phyloP scores from a whole-genome alignment of 1,140 invertebrate genomes.

The Diorhabda carinulata region DNA sequence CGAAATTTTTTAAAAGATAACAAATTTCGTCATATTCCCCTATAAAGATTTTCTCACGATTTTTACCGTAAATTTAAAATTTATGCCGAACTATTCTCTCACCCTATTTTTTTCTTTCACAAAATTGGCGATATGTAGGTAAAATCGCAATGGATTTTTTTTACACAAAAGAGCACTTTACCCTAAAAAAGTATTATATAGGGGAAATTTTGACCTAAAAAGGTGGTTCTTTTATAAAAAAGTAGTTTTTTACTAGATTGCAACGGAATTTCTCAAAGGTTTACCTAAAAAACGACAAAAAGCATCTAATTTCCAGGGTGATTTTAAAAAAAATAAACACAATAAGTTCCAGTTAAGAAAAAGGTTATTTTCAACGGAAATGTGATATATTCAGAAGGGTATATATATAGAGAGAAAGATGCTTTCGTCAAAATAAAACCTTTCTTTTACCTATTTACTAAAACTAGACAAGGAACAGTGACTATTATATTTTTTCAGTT shows the following conservation, averaged over 20 bases:
- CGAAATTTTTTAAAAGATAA: neutral
- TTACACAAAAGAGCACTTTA: constrained; percentile 38
- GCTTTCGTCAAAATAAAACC: too few relatives aligned
- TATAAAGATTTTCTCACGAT: constrained; percentile 24
- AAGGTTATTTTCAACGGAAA: constrained; percentile 7
- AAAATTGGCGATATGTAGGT: constrained; percentile 35
- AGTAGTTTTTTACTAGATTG: constrained; percentile 16
- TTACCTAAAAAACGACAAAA: constrained; percentile 22
- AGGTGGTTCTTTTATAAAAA: constrained; percentile 28
- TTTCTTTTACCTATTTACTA: too few relatives aligned
- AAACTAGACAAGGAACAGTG: too few relatives aligned
- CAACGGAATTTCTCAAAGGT: constrained; percentile 33
- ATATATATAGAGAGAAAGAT: too few relatives aligned
- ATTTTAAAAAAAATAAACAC: neutral
- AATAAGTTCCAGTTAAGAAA: constrained; percentile 4
- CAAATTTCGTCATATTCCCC: neutral
- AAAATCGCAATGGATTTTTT: constrained; percentile 28
- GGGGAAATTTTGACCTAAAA: constrained; percentile 36
- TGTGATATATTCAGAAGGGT: neutral
- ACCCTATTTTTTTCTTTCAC: constrained; percentile 37
- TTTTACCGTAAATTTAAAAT: constrained; percentile 31
- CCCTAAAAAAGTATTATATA: constrained; percentile 33
- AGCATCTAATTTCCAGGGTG: constrained; percentile 7
- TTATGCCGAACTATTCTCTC: constrained; percentile 28
- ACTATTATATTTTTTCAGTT: too few relatives aligned